Conservation (phyloP, 2,113 vertebrate species). For the Centropristis striata region DNA sequence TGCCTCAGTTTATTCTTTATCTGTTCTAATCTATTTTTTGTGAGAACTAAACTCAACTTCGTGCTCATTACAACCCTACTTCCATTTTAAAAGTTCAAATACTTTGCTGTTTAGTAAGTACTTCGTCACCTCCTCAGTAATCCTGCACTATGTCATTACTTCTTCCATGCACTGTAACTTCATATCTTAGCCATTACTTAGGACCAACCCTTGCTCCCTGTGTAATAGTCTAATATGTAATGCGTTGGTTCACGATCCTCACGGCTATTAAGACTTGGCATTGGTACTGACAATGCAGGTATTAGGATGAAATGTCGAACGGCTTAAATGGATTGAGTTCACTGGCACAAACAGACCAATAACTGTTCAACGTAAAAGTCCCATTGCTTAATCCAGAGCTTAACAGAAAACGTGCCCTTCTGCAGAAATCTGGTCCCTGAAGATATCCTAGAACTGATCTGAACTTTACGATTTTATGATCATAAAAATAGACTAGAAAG, state of each 20-base stretch:
- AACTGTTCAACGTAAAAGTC: slow-evolving; percentile 17
- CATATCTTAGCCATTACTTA: slow-evolving; percentile 41
- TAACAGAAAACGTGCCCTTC: not conserved
- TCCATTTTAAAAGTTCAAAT: not conserved
- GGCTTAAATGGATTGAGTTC: slow-evolving; percentile 62
- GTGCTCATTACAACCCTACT: not conserved
- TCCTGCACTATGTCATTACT: slow-evolving; percentile 15
- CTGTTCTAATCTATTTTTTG: no score
- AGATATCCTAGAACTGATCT: not conserved
- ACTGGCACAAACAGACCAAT: slow-evolving; percentile 45
- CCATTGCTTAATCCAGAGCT: slow-evolving; percentile 7
- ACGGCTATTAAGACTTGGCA: slow-evolving; percentile 62
- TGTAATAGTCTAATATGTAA: slow-evolving; percentile 16
- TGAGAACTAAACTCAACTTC: no score
- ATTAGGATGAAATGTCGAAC: slow-evolving; percentile 70
- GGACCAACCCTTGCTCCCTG: slow-evolving; percentile 28
- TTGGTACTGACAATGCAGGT: slow-evolving; percentile 39
- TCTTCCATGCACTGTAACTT: slow-evolving; percentile 48
- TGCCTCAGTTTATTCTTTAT: not conserved
- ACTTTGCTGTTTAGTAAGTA: not conserved
- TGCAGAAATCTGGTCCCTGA: slow-evolving; percentile 1
- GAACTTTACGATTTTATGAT: not conserved
- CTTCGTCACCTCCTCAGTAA: not conserved
- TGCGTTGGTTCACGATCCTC: slow-evolving; percentile 6
- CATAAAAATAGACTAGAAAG: not conserved